Evolutionary conservation across 2,888 invertebrate genomes (phyloP).

Genomic region (Rhagium mordax): DNA sequence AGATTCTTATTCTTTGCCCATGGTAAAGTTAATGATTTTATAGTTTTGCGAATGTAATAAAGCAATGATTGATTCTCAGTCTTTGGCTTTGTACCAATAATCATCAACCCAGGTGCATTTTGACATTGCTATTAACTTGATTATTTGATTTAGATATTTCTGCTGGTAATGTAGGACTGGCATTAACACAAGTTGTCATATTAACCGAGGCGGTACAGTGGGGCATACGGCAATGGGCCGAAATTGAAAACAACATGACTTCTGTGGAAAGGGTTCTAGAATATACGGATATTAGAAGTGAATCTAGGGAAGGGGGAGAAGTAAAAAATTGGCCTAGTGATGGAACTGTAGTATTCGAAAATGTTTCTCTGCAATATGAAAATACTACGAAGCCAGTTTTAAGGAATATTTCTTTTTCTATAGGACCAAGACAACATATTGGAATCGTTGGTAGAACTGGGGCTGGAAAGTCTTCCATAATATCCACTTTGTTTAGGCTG

Average conservation of each 20-base stretch:
- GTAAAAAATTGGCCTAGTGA: constrained; percentile 73
- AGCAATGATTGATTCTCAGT: too few species aligned
- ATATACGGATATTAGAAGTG: constrained; percentile 68
- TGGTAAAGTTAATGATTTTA: constrained; percentile 3
- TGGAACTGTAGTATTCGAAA: constrained; percentile 73
- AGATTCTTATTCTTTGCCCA: constrained; percentile 47
- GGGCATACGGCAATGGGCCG: constrained; percentile 86
- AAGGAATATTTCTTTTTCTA: constrained; percentile 69
- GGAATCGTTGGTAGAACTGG: constrained; percentile 82
- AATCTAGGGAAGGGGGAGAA: constrained; percentile 52
- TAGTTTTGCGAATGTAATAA: too few species aligned
- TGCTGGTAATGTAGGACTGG: constrained; percentile 82
- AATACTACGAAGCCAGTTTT: constrained; percentile 69
- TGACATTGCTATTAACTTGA: background rate
- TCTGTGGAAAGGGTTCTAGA: constrained; percentile 84
- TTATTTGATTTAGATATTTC: constrained; percentile 33
- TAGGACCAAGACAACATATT: constrained; percentile 68
- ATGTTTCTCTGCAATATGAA: constrained; percentile 77
- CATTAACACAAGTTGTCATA: constrained; percentile 85
- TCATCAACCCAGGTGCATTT: too few species aligned
- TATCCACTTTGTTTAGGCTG: constrained; percentile 77
- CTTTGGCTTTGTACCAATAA: too few species aligned
- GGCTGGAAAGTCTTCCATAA: constrained; percentile 79
- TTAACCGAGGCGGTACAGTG: constrained; percentile 78
- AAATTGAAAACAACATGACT: constrained; percentile 84